phyloP scores from a whole-genome alignment of 1,140 invertebrate genomes.

The Lepidurus couesii region DNA sequence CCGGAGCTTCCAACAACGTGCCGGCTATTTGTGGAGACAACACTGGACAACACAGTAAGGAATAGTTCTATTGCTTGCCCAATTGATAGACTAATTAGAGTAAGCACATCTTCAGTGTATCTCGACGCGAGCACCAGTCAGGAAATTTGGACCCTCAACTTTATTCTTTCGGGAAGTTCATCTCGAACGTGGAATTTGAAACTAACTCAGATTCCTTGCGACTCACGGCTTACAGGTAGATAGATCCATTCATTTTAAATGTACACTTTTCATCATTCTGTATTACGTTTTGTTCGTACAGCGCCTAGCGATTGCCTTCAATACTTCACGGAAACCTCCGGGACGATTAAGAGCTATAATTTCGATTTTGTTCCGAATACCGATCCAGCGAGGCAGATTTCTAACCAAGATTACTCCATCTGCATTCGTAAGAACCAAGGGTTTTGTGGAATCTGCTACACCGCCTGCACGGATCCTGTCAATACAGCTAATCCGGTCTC shows the following conservation, averaged over 20 bases:
- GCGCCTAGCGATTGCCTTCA: conserved; percentile 25
- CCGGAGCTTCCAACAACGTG: conserved; percentile 42
- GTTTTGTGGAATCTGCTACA: conserved; percentile 46
- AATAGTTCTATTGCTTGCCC: not conserved
- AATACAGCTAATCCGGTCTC: not conserved
- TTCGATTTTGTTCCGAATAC: not conserved
- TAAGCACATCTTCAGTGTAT: conserved; percentile 1
- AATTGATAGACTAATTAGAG: not conserved
- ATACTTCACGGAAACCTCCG: conserved; percentile 27
- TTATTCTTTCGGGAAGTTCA: not conserved
- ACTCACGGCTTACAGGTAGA: not conserved
- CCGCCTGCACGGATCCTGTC: conserved; percentile 38
- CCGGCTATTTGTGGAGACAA: conserved; percentile 46
- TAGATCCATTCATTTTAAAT: too few relatives aligned
- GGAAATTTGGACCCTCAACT: not conserved
- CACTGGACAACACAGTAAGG: conserved; percentile 45
- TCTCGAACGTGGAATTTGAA: conserved; percentile 9
- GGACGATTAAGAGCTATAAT: not conserved
- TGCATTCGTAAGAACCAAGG: conserved; percentile 47
- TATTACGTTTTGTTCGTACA: too few relatives aligned
- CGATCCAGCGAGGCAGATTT: conserved; percentile 39
- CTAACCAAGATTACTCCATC: conserved; percentile 45
- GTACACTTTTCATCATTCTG: not conserved
- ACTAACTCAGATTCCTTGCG: conserved; percentile 3
- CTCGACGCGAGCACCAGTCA: not conserved